A percentile compares a stretch with the other conserved stretches of the same genome.
These are phyloP conservation scores for Colinus virginianus DNA, from an alignment of 2,113 vertebrate genomes.

Conservation along the genomic window DNA sequence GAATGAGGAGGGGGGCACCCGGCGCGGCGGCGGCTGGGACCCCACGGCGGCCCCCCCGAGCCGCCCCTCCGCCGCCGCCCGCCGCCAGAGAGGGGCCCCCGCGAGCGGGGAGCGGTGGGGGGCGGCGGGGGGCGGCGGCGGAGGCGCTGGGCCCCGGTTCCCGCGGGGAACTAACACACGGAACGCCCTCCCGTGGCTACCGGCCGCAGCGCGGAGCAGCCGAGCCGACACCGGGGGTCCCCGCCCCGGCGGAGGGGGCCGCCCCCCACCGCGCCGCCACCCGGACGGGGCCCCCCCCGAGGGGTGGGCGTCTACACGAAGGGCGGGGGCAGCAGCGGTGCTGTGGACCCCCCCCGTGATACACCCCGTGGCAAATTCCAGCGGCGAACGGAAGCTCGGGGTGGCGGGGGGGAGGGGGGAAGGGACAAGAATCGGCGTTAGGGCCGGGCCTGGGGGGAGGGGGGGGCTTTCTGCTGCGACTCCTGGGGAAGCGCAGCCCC, in stretches of 20 bases:
- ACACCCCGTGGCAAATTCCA: not conserved
- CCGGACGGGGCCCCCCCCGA: not conserved
- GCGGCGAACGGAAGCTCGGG: not conserved
- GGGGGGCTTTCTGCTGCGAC: not conserved
- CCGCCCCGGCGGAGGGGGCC: not conserved
- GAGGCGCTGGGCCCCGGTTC: slow-evolving; percentile 50
- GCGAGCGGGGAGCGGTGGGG: not conserved
- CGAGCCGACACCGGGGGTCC: slow-evolving; percentile 1
- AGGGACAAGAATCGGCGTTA: not conserved
- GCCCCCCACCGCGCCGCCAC: not conserved
- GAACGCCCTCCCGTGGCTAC: slow-evolving; percentile 82
- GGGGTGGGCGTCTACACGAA: too few species aligned
- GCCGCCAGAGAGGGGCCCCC: not conserved
- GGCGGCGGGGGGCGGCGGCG: not conserved
- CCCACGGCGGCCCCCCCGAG: not conserved
- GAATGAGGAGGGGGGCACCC: slow-evolving; percentile 71
- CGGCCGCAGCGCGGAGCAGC: slow-evolving; percentile 14
- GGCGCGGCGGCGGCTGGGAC: not conserved
- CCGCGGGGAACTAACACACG: slow-evolving; percentile 83
- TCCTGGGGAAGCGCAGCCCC: not conserved
- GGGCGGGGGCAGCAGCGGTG: not conserved
- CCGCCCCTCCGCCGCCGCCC: not conserved
- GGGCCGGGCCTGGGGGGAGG: too few species aligned
- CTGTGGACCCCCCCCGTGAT: not conserved
- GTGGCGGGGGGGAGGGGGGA: accelerated